Base-by-base conservation (phyloP, 2,888 invertebrate species). In the Masnerella sp. region DNA sequence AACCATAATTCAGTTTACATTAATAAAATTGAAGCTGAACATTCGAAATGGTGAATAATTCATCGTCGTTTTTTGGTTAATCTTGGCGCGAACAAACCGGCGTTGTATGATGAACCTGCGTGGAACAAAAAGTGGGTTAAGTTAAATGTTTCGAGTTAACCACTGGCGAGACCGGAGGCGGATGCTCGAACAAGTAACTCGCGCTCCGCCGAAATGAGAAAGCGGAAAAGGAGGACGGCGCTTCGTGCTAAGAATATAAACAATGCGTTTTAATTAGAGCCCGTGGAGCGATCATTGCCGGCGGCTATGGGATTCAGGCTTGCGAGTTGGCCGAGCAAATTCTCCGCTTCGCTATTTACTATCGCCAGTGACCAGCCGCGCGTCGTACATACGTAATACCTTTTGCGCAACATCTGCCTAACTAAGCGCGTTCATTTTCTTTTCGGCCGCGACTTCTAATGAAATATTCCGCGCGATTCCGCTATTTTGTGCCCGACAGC, bases 181-280 rank as follows among this genome's bases (percentile, higher is more conserved):
- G 47, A 47, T 64, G 38, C 54, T 32, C 36, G 54, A 54, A 49
- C 43, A 43, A 73, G 62, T 73, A 49, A 61, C 52, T 61, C 40
- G 22, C 28, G 36, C 25, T 18, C 7, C 14, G 47, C 38, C 32
- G 32, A 49, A 62, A 56, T 52, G 68, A 59, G 59, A 40, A 42
- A 42, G 34, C 47, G 43, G 14, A 38, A 56, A 52, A 67, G 62
- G 43, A 51, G 52, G 25, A 42, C 22, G 17, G n/a, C 9, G 30
- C 62, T 79, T 78, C 81, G 80, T 85, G 85, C 81, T 73, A 79
- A 81, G 85, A 85, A 85, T 85, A 85, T 84, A 85, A 85, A 85
- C 85, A 85, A 84, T 84, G 85, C 81, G 84, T 84, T 85, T 85
- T 85, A 85, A 85, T 85, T 85, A 85, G 84, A 83, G 78, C 73